Evolutionary conservation across 2,113 vertebrate genomes (phyloP), one percentile per base, ranked within the genome.

Genomic region (Atrichornis clamosus): DNA sequence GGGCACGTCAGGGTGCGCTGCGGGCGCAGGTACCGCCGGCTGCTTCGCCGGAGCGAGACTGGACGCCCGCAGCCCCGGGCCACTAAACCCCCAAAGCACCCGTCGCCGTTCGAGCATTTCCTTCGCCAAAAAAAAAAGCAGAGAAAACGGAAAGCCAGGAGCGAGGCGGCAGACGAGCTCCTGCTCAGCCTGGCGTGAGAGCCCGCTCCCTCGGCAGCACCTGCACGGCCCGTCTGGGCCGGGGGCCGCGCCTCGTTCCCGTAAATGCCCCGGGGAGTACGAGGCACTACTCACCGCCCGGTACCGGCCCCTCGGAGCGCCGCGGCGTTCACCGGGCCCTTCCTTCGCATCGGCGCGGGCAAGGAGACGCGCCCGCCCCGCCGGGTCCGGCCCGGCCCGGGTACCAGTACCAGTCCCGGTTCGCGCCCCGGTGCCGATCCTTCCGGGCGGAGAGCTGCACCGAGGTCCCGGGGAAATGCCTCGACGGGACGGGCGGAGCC

Each of bases 401-500:
- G 49, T 50, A 63, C 23, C 44, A 35, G 58, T 22, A 5, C n/a
- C 47, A 8, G 87, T 11, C 16, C 67, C 37, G 6, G 30, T 39
- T 11, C 15, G 56, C 6, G 59, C 16, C 27, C 19, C 33, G 39
- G 41, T 68, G 39, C 58, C 53, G 32, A 59, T 73, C 11, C 37
- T 79, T 68, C 39, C 21, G 75, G 65, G 47, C 9, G 7, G 60
- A 75, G 30, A 35, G 70, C 67, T n/a, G 44, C 63, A 64, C 79
- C 44, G n/a, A 83, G 59, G 46, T 89, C 33, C 53, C 55, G 20
- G 76, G 79, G 46, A 86, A 84, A 64, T 73, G 89, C 83, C 91
- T 89, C 83, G 89, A 96, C 6, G 95, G 93, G 91, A 62, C 95
- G 89, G 93, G 93, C 59, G 91, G 95, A 87, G 95, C 87, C 49